Base-by-base conservation (phyloP, 2,888 invertebrate species). In the Rugalucina vietnamica region DNA sequence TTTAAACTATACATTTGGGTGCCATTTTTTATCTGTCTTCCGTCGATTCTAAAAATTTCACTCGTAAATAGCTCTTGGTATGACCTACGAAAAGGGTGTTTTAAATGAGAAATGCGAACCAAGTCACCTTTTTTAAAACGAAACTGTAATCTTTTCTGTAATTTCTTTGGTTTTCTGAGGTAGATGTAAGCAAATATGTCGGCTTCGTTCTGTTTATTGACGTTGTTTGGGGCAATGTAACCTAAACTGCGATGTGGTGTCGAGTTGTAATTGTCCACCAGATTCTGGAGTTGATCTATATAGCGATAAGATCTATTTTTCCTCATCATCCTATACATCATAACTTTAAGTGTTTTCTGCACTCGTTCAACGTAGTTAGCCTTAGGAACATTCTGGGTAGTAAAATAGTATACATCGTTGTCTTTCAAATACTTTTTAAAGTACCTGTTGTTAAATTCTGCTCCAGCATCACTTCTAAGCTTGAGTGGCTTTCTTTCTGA, bases 321-420 rank as follows among this genome's bases (percentile, higher is more conserved):
- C 43, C 65, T 34, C 65, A 81, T 69, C 43, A 43, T 34, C 71
- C 76, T 76, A 49, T 76, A 81, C 65, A 81, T n/a, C 57, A 37
- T 81, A 12, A 70, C 36, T 70, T 57, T 75, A 21, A 76, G 65
- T 34, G 70, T 76, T 71, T 70, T 76, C 43, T 76, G 65, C 3
- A 71, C 76, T 18, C 81, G 27, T 60, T 76, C 54, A 10, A 29
- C 60, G 27, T 50, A 21, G n/a, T 36, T 65, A 43, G 60, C 54
- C 4, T 54, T 54, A 8, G n/a, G 12, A 14, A 18, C 18, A 73
- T 73, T 73, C 49, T 73, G 24, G 49, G 43, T 73, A 5, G 73
- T 73, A 73, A 73, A 73, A 24, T 27, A 73, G 36, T 73, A 39
- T 12, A 73, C 49, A 24, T 27, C 21, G 14, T 72, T 39, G 43